A percentile compares a stretch with the other conserved stretches of the same genome.
Conservation (phyloP, 2,888 invertebrate species). For the Limnephilus marmoratus region DNA sequence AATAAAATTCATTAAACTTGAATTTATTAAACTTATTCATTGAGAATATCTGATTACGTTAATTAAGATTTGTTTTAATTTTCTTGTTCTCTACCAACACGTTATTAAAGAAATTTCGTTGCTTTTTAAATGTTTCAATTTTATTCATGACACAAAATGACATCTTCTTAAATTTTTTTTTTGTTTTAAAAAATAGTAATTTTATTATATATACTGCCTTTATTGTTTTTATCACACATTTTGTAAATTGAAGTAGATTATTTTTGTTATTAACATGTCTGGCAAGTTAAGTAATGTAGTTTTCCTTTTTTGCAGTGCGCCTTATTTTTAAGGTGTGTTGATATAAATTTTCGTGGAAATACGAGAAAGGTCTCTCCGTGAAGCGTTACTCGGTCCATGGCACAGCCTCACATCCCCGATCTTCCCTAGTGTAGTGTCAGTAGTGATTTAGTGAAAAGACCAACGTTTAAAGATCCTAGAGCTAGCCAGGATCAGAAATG, state of each 20-base stretch:
- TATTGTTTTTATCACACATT: background rate
- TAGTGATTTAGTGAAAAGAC: background rate
- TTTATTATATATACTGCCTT: background rate
- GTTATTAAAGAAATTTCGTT: background rate
- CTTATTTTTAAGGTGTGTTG: background rate
- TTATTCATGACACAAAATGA: background rate
- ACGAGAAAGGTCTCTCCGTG: background rate
- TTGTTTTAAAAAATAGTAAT: background rate
- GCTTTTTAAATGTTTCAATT: background rate
- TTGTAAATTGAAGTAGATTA: background rate
- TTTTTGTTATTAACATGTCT: background rate
- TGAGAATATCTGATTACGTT: background rate
- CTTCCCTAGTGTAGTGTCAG: background rate
- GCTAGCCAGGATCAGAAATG: conserved; percentile 4
- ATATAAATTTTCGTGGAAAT: background rate
- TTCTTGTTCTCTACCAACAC: background rate
- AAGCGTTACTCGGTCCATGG: background rate
- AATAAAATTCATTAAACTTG: background rate
- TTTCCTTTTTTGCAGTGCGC: background rate
- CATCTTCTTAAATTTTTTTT: background rate
- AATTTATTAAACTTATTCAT: background rate
- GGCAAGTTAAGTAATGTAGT: background rate
- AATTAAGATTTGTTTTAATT: background rate
- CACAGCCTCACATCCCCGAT: background rate
- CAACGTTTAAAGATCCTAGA: background rate